A percentile compares a stretch with the other conserved stretches of the same genome.
Evolutionary conservation across 2,113 vertebrate species (phyloP).

Genomic region (Gymnogyps californianus): DNA sequence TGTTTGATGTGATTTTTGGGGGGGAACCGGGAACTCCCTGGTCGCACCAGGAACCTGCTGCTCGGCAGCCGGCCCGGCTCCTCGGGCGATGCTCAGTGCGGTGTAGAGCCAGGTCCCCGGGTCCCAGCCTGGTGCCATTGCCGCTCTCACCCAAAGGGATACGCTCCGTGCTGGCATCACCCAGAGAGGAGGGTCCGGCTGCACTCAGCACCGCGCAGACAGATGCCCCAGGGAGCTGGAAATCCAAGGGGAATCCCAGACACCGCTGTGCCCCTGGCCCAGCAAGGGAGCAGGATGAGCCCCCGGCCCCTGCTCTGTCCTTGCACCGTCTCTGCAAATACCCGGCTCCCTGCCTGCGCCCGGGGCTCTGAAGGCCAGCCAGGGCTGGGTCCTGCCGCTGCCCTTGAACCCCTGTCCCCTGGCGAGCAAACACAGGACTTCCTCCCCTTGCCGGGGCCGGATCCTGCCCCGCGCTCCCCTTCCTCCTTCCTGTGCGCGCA

Average conservation of each 20-base stretch:
- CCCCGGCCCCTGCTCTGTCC: background rate
- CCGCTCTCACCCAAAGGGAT: background rate
- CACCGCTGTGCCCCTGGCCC: accelerated
- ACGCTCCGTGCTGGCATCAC: accelerated
- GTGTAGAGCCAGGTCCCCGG: background rate
- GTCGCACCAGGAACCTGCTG: accelerated
- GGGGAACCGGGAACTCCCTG: background rate
- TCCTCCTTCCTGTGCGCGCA: background rate
- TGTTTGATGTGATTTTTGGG: background rate
- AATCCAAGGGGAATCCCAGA: background rate
- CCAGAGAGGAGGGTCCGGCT: accelerated
- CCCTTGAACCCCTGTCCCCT: background rate
- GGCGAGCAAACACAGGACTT: background rate
- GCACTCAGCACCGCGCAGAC: accelerated
- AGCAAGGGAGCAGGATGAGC: background rate
- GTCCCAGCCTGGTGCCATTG: background rate
- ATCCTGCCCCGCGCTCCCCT: background rate
- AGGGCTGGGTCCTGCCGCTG: background rate
- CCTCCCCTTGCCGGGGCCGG: background rate
- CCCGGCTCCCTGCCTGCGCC: background rate
- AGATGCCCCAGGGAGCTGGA: background rate
- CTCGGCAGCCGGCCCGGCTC: accelerated
- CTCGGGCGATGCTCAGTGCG: accelerated
- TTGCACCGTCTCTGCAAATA: too few relatives aligned
- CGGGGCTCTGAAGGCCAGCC: accelerated